Conservation (phyloP, 1,140 invertebrate genomes). For the Mercenaria mercenaria region DNA sequence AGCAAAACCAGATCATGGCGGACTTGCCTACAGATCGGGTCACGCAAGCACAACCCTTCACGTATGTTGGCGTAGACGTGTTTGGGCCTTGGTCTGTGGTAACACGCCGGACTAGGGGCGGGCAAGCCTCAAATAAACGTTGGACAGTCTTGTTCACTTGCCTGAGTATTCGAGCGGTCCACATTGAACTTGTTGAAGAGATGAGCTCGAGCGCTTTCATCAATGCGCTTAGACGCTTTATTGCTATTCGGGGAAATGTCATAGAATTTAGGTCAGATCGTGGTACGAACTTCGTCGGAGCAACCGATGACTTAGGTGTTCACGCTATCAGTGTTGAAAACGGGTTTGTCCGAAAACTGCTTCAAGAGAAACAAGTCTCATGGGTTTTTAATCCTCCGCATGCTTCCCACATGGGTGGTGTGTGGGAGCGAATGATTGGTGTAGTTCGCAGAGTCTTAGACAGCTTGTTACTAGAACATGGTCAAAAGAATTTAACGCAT, state of each 20-base stretch:
- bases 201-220: slow-evolving; percentile 62
- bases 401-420: background rate
- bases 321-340: slow-evolving; percentile 36
- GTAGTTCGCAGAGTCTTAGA: background rate
- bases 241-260: slow-evolving; percentile 8
- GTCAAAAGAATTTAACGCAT: slow-evolving; percentile 63
- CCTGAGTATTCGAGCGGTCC: background rate
- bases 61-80: slow-evolving; percentile 32
- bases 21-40: slow-evolving; percentile 22
- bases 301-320: background rate
- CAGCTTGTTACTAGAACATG: slow-evolving; percentile 36
- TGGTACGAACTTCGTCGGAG: slow-evolving; percentile 67
- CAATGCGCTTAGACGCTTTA: slow-evolving; percentile 54
- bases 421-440: background rate
- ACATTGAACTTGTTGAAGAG: slow-evolving; percentile 55
- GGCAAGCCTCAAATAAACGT: background rate
- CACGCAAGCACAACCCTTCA: background rate
- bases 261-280: slow-evolving; percentile 16
- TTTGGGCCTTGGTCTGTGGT: slow-evolving; percentile 12
- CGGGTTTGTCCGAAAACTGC: slow-evolving; percentile 1
- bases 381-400: slow-evolving; percentile 64
- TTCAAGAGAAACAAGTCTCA: background rate
- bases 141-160: slow-evolving; percentile 23
- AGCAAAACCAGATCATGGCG: slow-evolving; percentile 23
- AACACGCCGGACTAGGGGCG: background rate